These are phyloP conservation scores for Aphaenogaster rudis DNA, from an alignment of 1,140 invertebrate genomes.

Conservation along the genomic window DNA sequence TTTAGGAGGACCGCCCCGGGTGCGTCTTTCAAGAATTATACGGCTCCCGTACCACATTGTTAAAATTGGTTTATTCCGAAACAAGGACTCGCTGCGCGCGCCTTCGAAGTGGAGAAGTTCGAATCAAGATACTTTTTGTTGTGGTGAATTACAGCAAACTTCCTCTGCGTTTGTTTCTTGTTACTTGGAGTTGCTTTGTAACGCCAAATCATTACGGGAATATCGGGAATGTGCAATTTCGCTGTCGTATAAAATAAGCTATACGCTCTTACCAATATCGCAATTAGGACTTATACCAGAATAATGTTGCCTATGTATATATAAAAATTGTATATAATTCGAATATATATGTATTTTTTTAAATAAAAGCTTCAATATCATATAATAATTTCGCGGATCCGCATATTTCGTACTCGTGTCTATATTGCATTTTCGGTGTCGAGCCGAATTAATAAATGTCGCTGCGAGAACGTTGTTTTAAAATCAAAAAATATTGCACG, in stretches of 20 bases:
- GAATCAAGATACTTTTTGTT: conserved; percentile 8
- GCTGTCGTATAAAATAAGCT: background rate
- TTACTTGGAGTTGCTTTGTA: background rate
- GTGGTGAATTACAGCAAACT: background rate
- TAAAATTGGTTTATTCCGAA: conserved; percentile 44
- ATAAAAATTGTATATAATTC: background rate
- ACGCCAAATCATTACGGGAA: background rate
- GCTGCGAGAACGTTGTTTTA: background rate
- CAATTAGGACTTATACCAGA: background rate
- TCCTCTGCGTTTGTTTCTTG: background rate
- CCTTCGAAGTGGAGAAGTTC: background rate
- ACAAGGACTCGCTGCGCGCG: background rate
- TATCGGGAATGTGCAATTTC: background rate
- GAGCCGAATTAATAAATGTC: conserved; percentile 30
- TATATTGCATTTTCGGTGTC: background rate
- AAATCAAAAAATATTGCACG: conserved; percentile 23
- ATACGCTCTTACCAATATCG: no score
- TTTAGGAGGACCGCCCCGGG: background rate
- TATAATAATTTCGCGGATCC: background rate
- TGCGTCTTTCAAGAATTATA: conserved; percentile 11
- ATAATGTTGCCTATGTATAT: background rate
- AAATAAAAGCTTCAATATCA: background rate
- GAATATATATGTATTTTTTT: background rate
- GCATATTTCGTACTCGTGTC: background rate
- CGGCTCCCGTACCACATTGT: conserved; percentile 7